Percentiles rank a stretch among this genome's conserved stretches.
These are phyloP conservation scores for Scolopax rusticola DNA, from an alignment of 2,797 vertebrate genomes.

Conservation along the genomic window DNA sequence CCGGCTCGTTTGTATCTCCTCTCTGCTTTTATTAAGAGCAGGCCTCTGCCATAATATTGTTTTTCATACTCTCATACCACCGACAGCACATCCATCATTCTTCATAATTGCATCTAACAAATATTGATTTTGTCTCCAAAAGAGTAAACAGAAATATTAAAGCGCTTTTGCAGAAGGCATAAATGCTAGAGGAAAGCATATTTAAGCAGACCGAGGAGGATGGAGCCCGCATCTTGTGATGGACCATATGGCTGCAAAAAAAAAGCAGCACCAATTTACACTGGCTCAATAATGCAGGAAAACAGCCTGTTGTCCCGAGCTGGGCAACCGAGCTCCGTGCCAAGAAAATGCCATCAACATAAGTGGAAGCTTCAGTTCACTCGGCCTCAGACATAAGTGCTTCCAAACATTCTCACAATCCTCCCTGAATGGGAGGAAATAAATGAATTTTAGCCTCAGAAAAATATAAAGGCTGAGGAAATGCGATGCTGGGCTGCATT, in stretches of 20 bases:
- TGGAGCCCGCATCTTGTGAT: background rate
- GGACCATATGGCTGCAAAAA: background rate
- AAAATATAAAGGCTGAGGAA: background rate
- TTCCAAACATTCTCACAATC: rapidly evolving
- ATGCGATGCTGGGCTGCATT: rapidly evolving
- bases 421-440: background rate
- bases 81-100: conserved; percentile 49
- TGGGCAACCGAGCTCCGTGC: rapidly evolving
- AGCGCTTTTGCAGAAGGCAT: conserved; percentile 5
- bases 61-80: background rate
- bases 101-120: conserved; percentile 64
- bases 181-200: background rate
- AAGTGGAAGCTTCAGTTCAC: rapidly evolving
- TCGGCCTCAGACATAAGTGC: background rate
- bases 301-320: rapidly evolving
- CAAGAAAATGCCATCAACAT: rapidly evolving
- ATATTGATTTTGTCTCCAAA: conserved; percentile 51
- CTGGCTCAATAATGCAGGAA: rapidly evolving
- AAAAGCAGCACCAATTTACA: background rate
- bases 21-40: background rate
- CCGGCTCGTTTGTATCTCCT: background rate
- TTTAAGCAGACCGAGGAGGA: background rate
- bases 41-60: background rate
- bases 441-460: background rate
- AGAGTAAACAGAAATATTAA: conserved; percentile 46